phyloP scores from a whole-genome alignment of 2,888 invertebrate genomes.

The Danaus chrysippus region DNA sequence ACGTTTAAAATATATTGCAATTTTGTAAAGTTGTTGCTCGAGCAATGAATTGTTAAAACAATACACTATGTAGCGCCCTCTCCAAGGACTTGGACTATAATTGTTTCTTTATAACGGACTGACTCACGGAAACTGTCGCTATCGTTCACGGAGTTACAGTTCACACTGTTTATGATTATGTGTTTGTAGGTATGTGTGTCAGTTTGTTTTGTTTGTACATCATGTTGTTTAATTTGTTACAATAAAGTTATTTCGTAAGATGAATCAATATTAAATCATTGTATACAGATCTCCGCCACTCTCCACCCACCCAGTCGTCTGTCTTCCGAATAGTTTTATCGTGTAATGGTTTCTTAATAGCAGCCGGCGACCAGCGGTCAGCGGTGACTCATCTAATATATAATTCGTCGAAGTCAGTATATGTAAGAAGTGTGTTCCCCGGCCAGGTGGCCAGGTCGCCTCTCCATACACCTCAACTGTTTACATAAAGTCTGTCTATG shows the following conservation, averaged over 20 bases:
- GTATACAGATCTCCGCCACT: neutral
- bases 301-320: neutral
- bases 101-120: too few species aligned
- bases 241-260: neutral
- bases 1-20: too few species aligned
- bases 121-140: too few species aligned
- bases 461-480: constrained; percentile 1
- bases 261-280: neutral
- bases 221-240: too few species aligned
- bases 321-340: constrained; percentile 11
- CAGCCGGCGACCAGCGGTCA: constrained; percentile 7
- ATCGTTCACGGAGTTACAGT: too few species aligned
- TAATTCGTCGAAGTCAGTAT: constrained; percentile 9
- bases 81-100: too few species aligned
- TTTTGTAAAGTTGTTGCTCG: too few species aligned
- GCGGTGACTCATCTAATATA: constrained; percentile 17
- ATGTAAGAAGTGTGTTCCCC: neutral
- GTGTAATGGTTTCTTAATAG: constrained; percentile 18
- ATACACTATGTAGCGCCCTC: too few species aligned
- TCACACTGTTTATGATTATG: too few species aligned
- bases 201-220: too few species aligned
- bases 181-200: too few species aligned
- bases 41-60: too few species aligned
- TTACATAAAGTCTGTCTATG: constrained; percentile 2
- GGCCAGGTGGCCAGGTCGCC: neutral